Conservation (phyloP, 2,888 invertebrate species). For the Hyalella azteca region DNA sequence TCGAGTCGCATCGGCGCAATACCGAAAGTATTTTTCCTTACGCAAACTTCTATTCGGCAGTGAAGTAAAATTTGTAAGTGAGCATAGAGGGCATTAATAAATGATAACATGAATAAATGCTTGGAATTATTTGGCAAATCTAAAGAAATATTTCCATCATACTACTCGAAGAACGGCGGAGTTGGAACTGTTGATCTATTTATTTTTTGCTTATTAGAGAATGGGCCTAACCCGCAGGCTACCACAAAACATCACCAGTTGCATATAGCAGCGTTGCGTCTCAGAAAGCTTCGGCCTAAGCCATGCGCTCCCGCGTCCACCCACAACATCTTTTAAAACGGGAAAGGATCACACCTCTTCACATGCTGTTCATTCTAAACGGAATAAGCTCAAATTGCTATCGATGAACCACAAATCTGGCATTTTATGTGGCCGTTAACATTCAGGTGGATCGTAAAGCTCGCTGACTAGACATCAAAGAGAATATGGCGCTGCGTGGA, state of each 20-base stretch:
- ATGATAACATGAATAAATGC: too few relatives aligned
- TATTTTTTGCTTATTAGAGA: neutral
- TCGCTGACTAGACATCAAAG: constrained; percentile 15
- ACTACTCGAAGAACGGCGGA: too few relatives aligned
- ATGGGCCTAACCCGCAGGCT: constrained; percentile 20
- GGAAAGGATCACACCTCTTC: constrained; percentile 4
- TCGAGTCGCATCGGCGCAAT: too few relatives aligned
- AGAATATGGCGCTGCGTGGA: constrained; percentile 10
- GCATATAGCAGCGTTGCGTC: neutral
- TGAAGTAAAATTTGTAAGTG: too few relatives aligned
- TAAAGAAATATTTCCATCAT: too few relatives aligned
- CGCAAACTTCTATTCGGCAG: too few relatives aligned
- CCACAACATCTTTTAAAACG: neutral
- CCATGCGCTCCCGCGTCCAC: neutral
- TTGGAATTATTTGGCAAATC: too few relatives aligned
- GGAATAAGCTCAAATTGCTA: constrained; percentile 23
- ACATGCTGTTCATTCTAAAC: constrained; percentile 3
- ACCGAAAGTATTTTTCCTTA: too few relatives aligned
- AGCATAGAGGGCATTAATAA: too few relatives aligned
- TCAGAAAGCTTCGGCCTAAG: constrained; percentile 18
- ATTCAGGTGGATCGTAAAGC: constrained; percentile 20
- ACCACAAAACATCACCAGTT: neutral
- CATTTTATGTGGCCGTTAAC: constrained; percentile 15
- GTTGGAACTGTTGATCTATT: too few relatives aligned
- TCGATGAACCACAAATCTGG: neutral